Percentiles rank a stretch among this genome's conserved stretches.
phyloP scores from a whole-genome alignment of 2,113 vertebrate genomes.

The Hucho hucho region DNA sequence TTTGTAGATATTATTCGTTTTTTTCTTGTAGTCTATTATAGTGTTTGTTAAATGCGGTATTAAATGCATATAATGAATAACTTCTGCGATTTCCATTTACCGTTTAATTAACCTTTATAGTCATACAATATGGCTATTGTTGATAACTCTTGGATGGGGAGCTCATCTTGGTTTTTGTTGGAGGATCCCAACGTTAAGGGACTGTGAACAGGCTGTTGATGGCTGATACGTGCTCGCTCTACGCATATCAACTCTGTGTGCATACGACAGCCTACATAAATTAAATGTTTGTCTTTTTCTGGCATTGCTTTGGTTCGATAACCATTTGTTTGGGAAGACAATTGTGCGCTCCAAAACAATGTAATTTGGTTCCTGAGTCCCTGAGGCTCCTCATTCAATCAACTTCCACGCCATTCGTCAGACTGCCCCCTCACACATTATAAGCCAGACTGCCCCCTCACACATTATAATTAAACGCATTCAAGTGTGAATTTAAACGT shows the following conservation, averaged over 20 bases:
- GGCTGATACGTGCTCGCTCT: not conserved
- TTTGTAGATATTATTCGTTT: constrained; percentile 32
- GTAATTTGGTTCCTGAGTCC: constrained; percentile 28
- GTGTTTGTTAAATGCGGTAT: not conserved
- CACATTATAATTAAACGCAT: constrained; percentile 36
- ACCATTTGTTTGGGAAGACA: not conserved
- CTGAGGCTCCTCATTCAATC: constrained; percentile 29
- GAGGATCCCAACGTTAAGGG: not conserved
- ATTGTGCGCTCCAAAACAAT: not conserved
- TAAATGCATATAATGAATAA: not conserved
- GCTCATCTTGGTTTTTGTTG: constrained; percentile 6
- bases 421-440: constrained; percentile 25
- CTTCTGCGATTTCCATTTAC: not conserved
- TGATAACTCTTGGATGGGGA: not conserved
- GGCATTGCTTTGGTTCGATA: not conserved
- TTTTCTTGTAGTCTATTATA: not conserved
- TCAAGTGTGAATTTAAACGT: constrained; percentile 36
- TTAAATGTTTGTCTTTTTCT: too few species aligned
- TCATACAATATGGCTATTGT: not conserved
- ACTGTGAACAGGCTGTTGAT: constrained; percentile 6
- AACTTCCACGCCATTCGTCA: constrained; percentile 43
- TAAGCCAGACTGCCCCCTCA: too few species aligned
- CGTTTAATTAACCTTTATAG: not conserved
- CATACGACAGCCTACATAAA: not conserved
- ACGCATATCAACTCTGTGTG: not conserved